Evolutionary conservation across 2,113 vertebrate genomes (phyloP), one percentile per base, ranked within the genome.

Genomic region (Etheostoma spectabile): DNA sequence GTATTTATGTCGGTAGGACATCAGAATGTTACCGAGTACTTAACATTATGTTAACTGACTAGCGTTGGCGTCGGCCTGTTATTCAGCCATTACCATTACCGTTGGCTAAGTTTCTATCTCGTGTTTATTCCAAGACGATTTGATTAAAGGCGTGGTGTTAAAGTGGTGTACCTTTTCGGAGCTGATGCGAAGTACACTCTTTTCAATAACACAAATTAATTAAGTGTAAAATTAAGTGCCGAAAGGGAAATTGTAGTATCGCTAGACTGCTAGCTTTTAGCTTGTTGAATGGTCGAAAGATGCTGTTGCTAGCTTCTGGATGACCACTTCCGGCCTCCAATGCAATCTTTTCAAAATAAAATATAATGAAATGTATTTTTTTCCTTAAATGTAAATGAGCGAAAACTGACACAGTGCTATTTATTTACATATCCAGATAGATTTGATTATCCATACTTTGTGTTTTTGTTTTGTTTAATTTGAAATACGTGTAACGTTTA

Each of bases 311-410:
- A 21, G 55, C 59, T 13, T 61, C 57, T 19, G 8, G 0, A 21
- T 77, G 12, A 74, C 38, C 2, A 35, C 56, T 73, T 92, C 88
- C 90, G 48, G 80, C 30, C 82, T 88, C 66, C 80, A 65, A 7
- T 19, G 1, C 0, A 8, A 10, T 38, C 7, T 2, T 79, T 90
- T 70, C 89, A 86, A 76, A 89, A 78, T 88, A 88, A 92, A n/a
- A 83, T 30, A 30, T 30, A 30, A 4, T 14, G 53, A 19, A 0
- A 21, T 11, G 3, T 11, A 11, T 0, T 42, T 27, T 27, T 18
- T 24, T 24, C 18, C 19, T 4, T 10, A 24, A 8, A 48, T 27
- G 8, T 11, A 49, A 49, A 16, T 38, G 0, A 12, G 24, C 4
- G 1, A 77, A 51, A 61, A 18, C 16, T 19, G 15, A 24, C 18